Percentiles rank a stretch among this genome's conserved stretches.
Evolutionary conservation across 2,888 invertebrate genomes (phyloP).

Genomic region (Sicus ferrugineus): DNA sequence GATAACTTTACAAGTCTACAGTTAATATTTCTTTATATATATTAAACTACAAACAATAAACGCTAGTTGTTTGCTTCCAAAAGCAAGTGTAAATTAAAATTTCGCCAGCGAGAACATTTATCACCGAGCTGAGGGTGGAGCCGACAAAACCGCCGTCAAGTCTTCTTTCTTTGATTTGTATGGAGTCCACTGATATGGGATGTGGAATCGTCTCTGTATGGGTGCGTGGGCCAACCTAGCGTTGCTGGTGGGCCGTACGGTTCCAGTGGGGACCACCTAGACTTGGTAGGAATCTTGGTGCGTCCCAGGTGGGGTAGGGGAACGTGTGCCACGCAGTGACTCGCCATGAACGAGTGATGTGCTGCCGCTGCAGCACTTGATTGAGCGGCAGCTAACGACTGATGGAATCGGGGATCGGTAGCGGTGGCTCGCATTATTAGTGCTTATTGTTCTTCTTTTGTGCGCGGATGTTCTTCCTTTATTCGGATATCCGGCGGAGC

Average conservation of each 20-base stretch:
- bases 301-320: conserved; percentile 67
- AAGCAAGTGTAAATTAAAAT: conserved; percentile 32
- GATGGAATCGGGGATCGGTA: conserved; percentile 68
- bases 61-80: conserved; percentile 31
- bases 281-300: conserved; percentile 65
- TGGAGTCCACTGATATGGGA: conserved; percentile 52
- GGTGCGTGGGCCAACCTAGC: conserved; percentile 69
- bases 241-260: conserved; percentile 71
- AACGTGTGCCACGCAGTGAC: conserved; percentile 66
- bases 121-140: conserved; percentile 55
- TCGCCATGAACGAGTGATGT: conserved; percentile 65
- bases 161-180: conserved; percentile 47
- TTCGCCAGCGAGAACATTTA: conserved; percentile 43
- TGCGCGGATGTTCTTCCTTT: conserved; percentile 68
- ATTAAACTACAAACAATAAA: conserved; percentile 34
- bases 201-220: conserved; percentile 69
- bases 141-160: conserved; percentile 47
- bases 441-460: conserved; percentile 66
- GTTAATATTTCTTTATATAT: conserved; percentile 26
- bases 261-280: conserved; percentile 67
- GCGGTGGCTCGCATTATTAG: conserved; percentile 64
- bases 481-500: conserved; percentile 60
- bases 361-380: conserved; percentile 61
- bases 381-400: conserved; percentile 63
- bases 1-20: conserved; percentile 32